These are phyloP conservation scores for Megaustenia siamemsis DNA, from an alignment of 2,888 invertebrate genomes.

Conservation along the genomic window DNA sequence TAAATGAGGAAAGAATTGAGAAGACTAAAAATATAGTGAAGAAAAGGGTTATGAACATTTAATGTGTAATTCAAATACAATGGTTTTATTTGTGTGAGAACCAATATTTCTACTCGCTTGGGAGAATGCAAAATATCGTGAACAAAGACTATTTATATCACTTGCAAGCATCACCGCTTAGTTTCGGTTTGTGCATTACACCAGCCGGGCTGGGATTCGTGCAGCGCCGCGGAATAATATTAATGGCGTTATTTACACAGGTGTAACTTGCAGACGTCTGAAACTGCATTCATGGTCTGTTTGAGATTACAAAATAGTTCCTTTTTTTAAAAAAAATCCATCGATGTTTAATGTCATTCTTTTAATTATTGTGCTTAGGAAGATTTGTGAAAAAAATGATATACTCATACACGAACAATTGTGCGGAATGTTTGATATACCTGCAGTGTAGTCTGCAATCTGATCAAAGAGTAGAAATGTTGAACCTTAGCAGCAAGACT, in stretches of 20 bases:
- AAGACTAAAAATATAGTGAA: too few species aligned
- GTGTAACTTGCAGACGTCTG: background rate
- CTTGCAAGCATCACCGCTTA: too few species aligned
- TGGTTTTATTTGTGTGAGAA: too few species aligned
- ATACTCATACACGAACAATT: background rate
- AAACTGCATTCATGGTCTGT: background rate
- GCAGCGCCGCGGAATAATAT: background rate
- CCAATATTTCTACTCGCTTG: too few species aligned
- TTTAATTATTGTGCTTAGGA: background rate
- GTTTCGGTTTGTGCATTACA: background rate
- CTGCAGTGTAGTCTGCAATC: conserved; percentile 18
- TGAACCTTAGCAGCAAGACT: background rate
- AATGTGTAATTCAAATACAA: too few species aligned
- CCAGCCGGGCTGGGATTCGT: conserved; percentile 1
- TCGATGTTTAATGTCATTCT: background rate
- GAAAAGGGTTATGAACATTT: too few species aligned
- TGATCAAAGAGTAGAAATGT: conserved; percentile 33
- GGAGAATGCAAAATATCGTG: too few species aligned
- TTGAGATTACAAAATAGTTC: background rate
- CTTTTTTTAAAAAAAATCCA: background rate
- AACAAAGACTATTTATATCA: too few species aligned
- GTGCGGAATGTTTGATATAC: background rate
- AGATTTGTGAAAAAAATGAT: background rate
- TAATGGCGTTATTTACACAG: conserved; percentile 31
- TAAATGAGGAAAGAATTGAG: too few species aligned